A percentile compares a stretch with the other conserved stretches of the same genome.
Conservation (phyloP, 2,888 invertebrate species). For the Griposia aprilina region DNA sequence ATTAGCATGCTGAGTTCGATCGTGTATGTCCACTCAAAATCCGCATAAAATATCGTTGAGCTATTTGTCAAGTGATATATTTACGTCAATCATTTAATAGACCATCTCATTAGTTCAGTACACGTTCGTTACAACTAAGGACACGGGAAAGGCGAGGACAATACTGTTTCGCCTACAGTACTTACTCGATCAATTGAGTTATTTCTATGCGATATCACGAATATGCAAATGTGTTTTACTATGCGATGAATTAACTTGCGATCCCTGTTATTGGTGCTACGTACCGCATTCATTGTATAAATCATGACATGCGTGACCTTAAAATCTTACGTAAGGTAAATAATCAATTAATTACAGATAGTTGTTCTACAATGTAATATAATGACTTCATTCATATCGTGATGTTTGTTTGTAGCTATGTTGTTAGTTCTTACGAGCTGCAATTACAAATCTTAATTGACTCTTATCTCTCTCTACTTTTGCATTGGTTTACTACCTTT, state of each 20-base stretch:
- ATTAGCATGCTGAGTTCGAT: slow-evolving; percentile 49
- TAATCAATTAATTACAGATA: slow-evolving; percentile 57
- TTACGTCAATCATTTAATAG: slow-evolving; percentile 85
- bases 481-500: not conserved
- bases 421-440: not conserved
- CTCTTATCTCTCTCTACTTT: not conserved
- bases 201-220: slow-evolving; percentile 81
- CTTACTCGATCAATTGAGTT: slow-evolving; percentile 74
- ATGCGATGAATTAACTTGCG: slow-evolving; percentile 75
- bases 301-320: slow-evolving; percentile 67
- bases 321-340: slow-evolving; percentile 66
- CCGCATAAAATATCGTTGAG: slow-evolving; percentile 51
- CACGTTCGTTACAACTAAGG: slow-evolving; percentile 86
- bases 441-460: not conserved
- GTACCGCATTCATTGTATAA: slow-evolving; percentile 71
- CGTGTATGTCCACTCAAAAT: slow-evolving; percentile 60
- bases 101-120: slow-evolving; percentile 86
- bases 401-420: slow-evolving; percentile 4
- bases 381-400: slow-evolving; percentile 50
- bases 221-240: slow-evolving; percentile 77
- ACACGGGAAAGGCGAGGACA: slow-evolving; percentile 81
- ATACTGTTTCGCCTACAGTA: slow-evolving; percentile 66
- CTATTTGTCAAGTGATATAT: slow-evolving; percentile 77
- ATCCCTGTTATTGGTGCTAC: slow-evolving; percentile 75
- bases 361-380: slow-evolving; percentile 43